A percentile compares a stretch with the other conserved stretches of the same genome.
phyloP scores from a whole-genome alignment of 2,113 vertebrate genomes.

The Mirounga angustirostris region DNA sequence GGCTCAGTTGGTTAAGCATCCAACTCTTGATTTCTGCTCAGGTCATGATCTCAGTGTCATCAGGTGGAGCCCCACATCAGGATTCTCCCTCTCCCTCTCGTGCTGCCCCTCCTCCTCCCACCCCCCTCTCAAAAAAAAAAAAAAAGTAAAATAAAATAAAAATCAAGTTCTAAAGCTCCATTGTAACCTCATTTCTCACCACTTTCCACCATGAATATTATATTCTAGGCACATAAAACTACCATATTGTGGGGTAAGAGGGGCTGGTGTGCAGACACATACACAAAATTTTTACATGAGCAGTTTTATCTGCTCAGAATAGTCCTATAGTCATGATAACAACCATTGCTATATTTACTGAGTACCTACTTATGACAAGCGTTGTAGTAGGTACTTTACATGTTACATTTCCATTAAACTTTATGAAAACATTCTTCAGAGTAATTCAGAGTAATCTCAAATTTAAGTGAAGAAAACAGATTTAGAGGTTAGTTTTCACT shows the following conservation, averaged over 20 bases:
- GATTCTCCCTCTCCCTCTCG: too few relatives aligned
- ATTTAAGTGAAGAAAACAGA: constrained; percentile 1
- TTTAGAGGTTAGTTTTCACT: constrained; percentile 20
- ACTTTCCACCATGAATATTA: background rate
- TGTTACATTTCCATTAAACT: constrained; percentile 4
- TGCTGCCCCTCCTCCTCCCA: too few relatives aligned
- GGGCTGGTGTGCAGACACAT: background rate
- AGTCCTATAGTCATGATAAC: background rate
- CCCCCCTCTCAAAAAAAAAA: too few relatives aligned
- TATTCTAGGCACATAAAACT: background rate
- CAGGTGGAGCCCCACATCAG: too few relatives aligned
- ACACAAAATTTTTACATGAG: background rate
- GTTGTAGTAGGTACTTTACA: background rate
- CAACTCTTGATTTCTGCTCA: too few relatives aligned
- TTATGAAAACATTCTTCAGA: background rate
- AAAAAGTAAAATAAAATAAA: background rate
- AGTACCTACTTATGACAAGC: background rate
- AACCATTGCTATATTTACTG: background rate
- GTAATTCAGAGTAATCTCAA: background rate
- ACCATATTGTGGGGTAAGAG: background rate
- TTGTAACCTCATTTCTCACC: background rate
- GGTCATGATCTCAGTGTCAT: too few relatives aligned
- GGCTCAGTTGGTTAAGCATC: too few relatives aligned
- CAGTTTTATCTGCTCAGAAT: background rate
- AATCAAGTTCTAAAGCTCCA: background rate